A percentile compares a stretch with the other conserved stretches of the same genome.
Conservation (phyloP, 2,797 vertebrate species). For the Tragopan temminckii region DNA sequence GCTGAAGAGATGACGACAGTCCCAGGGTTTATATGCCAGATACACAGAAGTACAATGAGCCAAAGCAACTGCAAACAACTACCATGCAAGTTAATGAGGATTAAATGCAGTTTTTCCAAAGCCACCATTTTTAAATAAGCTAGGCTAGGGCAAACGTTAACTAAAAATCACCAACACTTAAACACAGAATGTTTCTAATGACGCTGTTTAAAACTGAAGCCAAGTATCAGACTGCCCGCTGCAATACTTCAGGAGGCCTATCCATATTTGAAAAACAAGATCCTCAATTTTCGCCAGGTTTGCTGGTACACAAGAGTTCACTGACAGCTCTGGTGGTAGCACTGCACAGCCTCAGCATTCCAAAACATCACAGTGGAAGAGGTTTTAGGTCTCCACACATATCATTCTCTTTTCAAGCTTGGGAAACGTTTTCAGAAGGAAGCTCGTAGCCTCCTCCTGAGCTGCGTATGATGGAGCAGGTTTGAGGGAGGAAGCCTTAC, state of each 20-base stretch:
- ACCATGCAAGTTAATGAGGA: constrained; percentile 34
- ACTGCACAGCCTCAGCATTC: not conserved
- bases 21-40: constrained; percentile 23
- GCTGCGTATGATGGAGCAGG: not conserved
- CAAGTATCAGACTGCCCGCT: not conserved
- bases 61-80: constrained; percentile 29
- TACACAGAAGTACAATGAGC: constrained; percentile 14
- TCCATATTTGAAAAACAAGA: not conserved
- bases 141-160: not conserved
- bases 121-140: not conserved
- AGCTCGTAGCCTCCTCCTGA: not conserved
- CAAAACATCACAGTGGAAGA: not conserved
- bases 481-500: not conserved
- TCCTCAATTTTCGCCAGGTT: not conserved
- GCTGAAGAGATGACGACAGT: constrained; percentile 12
- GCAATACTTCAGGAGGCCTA: not conserved
- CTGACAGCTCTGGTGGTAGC: not conserved
- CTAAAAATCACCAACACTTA: constrained; percentile 19
- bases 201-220: not conserved
- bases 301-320: not conserved
- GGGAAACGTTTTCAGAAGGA: not conserved
- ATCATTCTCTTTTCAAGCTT: not conserved
- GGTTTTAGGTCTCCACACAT: not conserved
- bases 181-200: not conserved
- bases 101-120: constrained; percentile 20